Conservation (phyloP, 2,113 vertebrate species). For the Syrrhaptes paradoxus region DNA sequence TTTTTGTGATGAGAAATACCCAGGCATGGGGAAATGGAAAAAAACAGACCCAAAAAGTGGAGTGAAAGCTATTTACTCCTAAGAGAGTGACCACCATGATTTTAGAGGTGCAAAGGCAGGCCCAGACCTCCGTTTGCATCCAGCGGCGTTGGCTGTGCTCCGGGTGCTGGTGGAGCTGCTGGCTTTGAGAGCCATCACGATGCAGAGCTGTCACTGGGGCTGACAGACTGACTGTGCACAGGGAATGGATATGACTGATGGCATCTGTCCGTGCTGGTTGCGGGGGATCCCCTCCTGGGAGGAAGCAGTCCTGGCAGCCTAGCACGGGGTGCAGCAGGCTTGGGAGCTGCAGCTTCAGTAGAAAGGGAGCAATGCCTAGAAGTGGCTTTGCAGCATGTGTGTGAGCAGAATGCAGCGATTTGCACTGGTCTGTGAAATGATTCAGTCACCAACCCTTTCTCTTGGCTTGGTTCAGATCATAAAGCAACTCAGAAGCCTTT, state of each 20-base stretch:
- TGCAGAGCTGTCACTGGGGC: not conserved
- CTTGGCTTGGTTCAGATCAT: not conserved
- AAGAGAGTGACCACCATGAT: fast-evolving
- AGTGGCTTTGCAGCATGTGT: fast-evolving
- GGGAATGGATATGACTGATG: slow-evolving; percentile 1
- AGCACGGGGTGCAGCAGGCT: not conserved
- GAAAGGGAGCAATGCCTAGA: fast-evolving
- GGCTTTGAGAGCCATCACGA: not conserved
- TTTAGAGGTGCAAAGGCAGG: not conserved
- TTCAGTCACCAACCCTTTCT: not conserved
- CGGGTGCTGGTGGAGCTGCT: not conserved
- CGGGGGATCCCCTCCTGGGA: not conserved
- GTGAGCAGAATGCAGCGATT: not conserved
- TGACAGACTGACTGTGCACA: not conserved
- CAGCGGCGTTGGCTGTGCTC: not conserved
- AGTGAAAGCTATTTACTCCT: not conserved
- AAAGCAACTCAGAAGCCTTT: not conserved
- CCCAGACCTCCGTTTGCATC: not conserved
- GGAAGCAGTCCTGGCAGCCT: not conserved
- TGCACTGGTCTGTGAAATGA: not conserved
- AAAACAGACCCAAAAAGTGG: not conserved
- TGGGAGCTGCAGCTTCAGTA: fast-evolving
- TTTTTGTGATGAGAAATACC: not conserved
- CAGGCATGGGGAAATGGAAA: not conserved
- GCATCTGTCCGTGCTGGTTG: not conserved